Conservation (phyloP, 2,888 invertebrate genomes). For the Latheticus oryzae region DNA sequence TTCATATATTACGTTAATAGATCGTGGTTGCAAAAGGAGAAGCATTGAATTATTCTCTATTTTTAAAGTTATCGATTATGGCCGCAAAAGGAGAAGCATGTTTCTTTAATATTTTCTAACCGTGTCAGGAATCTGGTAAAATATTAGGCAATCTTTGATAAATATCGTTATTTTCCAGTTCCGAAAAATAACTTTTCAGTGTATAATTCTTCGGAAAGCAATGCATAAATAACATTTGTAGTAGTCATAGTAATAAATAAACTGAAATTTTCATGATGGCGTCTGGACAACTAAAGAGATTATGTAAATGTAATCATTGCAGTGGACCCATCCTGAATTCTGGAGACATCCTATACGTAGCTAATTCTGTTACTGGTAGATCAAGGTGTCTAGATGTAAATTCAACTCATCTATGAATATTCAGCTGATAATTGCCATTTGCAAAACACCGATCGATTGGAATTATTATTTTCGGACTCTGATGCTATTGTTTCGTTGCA, state of each 20-base stretch:
- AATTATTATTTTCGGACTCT: constrained; percentile 18
- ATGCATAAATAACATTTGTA: constrained; percentile 34
- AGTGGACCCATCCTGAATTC: constrained; percentile 56
- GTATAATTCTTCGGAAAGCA: constrained; percentile 19
- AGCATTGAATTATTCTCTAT: too few species aligned
- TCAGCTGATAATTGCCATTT: constrained; percentile 23
- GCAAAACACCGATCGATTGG: constrained; percentile 12
- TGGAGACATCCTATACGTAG: constrained; percentile 54
- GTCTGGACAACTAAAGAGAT: constrained; percentile 58
- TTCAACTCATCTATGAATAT: constrained; percentile 42
- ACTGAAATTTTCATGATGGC: constrained; percentile 60
- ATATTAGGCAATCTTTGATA: constrained; percentile 13
- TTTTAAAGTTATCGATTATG: too few species aligned
- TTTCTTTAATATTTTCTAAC: too few species aligned
- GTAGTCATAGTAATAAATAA: constrained; percentile 57
- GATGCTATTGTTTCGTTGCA: constrained; percentile 22
- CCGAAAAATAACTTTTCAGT: constrained; percentile 19
- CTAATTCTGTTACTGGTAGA: constrained; percentile 58
- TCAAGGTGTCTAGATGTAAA: constrained; percentile 54
- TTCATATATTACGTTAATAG: too few species aligned
- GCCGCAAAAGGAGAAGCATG: too few species aligned
- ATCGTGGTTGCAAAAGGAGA: too few species aligned
- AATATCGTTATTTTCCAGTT: constrained; percentile 23
- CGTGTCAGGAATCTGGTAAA: too few species aligned
- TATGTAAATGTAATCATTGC: constrained; percentile 64